phyloP scores from a whole-genome alignment of 2,888 invertebrate genomes.

The Palloptera scutellata region DNA sequence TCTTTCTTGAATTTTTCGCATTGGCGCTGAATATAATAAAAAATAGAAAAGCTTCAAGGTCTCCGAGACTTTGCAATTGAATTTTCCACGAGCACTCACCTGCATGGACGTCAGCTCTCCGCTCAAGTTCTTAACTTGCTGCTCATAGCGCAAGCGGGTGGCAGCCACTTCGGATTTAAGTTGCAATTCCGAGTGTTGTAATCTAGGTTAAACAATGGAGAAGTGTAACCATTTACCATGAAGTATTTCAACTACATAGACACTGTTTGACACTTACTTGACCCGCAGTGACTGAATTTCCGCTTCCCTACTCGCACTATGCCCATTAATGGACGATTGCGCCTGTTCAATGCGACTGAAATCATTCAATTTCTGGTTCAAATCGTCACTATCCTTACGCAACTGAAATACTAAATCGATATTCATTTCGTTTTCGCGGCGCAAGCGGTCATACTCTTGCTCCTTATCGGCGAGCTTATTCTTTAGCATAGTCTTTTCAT shows the following conservation, averaged over 20 bases:
- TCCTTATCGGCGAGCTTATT: constrained; percentile 78
- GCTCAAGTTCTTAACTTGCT: constrained; percentile 80
- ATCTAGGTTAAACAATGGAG: constrained; percentile 49
- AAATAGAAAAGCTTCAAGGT: not conserved
- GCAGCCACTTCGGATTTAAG: constrained; percentile 82
- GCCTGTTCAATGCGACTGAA: constrained; percentile 85
- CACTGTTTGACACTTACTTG: constrained; percentile 63
- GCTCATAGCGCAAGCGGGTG: constrained; percentile 84
- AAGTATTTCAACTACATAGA: not conserved
- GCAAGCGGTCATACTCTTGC: constrained; percentile 75
- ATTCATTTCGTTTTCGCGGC: constrained; percentile 73
- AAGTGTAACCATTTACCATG: not conserved
- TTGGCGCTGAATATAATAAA: constrained; percentile 53
- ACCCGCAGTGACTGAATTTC: constrained; percentile 77
- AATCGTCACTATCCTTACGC: constrained; percentile 80
- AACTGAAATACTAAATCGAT: constrained; percentile 78
- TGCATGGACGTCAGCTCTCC: constrained; percentile 86
- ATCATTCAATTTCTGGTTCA: constrained; percentile 81
- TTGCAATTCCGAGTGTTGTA: constrained; percentile 74
- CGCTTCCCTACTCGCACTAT: constrained; percentile 77
- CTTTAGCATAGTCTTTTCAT: constrained; percentile 75
- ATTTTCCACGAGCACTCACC: constrained; percentile 60
- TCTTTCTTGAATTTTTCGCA: constrained; percentile 81
- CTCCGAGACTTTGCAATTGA: not conserved
- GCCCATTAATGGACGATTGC: constrained; percentile 79